These are phyloP conservation scores for Drosophila kepulauana DNA, from an alignment of 1,140 invertebrate species.

Conservation along the genomic window DNA sequence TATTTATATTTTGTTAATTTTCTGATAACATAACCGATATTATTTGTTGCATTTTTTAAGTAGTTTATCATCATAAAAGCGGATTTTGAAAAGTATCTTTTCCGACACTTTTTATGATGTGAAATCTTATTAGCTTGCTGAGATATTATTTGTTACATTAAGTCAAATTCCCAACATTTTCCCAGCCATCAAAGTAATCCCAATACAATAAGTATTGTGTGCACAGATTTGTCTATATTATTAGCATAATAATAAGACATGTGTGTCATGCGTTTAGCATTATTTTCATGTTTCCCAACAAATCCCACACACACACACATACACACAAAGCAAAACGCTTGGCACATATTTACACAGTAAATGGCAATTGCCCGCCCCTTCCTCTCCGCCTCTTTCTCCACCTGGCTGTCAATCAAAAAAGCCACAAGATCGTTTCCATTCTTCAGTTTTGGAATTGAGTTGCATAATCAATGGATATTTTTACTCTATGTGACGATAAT, in stretches of 20 bases:
- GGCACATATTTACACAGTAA: conserved; percentile 9
- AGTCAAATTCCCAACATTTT: not conserved
- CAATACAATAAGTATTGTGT: not conserved
- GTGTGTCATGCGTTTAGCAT: conserved; percentile 24
- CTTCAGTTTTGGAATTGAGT: conserved; percentile 14
- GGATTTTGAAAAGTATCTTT: not conserved
- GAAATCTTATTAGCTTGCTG: not conserved
- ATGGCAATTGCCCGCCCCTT: conserved; percentile 8
- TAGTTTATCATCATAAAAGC: not conserved
- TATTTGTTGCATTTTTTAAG: not conserved
- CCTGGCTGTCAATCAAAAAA: conserved; percentile 29
- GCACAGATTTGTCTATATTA: not conserved
- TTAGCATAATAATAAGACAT: conserved; percentile 36
- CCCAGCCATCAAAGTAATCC: conserved; percentile 10
- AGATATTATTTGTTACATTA: not conserved
- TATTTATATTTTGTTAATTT: too few species aligned
- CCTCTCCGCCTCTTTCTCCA: not conserved
- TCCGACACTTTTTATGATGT: not conserved
- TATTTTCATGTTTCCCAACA: conserved; percentile 29
- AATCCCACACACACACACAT: conserved; percentile 25
- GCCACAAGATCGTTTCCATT: conserved; percentile 30
- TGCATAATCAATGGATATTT: conserved; percentile 32
- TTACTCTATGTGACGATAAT: not conserved
- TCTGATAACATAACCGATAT: not conserved
- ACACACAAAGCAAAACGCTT: conserved; percentile 15